A percentile compares a stretch with the other conserved stretches of the same genome.
Evolutionary conservation across 2,113 vertebrate species (phyloP).

Genomic region (Pteruthius melanotis): DNA sequence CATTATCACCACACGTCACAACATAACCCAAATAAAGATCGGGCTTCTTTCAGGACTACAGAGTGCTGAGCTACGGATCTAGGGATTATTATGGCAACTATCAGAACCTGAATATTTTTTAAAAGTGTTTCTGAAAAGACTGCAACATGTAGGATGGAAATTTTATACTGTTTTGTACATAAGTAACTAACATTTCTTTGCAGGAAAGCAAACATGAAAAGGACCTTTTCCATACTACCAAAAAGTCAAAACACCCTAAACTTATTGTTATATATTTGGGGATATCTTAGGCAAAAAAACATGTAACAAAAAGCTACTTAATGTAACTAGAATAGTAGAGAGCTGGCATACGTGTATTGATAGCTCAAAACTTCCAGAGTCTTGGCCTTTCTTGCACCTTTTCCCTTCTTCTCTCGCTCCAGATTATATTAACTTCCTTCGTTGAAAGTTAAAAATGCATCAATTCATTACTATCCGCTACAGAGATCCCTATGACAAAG

Average conservation of each 20-base stretch:
- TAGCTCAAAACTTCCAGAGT: neutral
- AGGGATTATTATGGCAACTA: neutral
- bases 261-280: neutral
- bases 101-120: neutral
- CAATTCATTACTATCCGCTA: neutral
- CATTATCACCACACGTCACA: neutral
- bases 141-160: neutral
- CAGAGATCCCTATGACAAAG: neutral
- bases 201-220: neutral
- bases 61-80: neutral
- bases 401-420: neutral
- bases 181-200: neutral
- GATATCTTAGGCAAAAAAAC: neutral
- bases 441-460: neutral
- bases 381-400: neutral
- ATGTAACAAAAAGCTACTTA: neutral
- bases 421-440: neutral
- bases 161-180: neutral
- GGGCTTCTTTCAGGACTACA: neutral
- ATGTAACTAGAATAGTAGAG: neutral
- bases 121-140: neutral
- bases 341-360: fast-evolving
- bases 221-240: neutral
- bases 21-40: neutral
- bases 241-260: neutral